Percentiles rank a stretch among this genome's conserved stretches.
These are phyloP conservation scores for Drosophila conformis DNA, from an alignment of 2,888 invertebrate genomes.

Conservation along the genomic window DNA sequence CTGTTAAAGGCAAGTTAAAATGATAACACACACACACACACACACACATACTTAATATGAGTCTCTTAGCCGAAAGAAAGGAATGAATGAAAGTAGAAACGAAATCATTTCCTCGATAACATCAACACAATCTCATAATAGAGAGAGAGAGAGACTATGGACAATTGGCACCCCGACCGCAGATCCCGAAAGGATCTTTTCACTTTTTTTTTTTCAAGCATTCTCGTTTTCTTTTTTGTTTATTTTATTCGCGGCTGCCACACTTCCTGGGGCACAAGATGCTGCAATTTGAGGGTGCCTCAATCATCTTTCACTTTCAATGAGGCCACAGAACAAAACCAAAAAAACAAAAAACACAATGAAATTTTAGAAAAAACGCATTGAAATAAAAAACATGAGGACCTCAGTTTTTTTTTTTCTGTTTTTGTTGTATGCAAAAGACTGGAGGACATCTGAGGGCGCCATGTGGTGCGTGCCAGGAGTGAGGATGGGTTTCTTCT, in stretches of 20 bases:
- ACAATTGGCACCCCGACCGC: constrained; percentile 72
- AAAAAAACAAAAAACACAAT: constrained; percentile 51
- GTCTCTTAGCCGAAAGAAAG: constrained; percentile 17
- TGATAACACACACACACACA: not conserved
- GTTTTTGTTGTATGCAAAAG: constrained; percentile 72
- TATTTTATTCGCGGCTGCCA: constrained; percentile 55
- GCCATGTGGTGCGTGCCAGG: constrained; percentile 76
- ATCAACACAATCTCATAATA: constrained; percentile 52
- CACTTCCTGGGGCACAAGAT: constrained; percentile 74
- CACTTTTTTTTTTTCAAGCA: constrained; percentile 67
- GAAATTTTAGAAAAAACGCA: constrained; percentile 56
- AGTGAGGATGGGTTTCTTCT: constrained; percentile 18
- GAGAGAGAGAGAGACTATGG: constrained; percentile 45
- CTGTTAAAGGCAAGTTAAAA: not conserved
- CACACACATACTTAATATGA: not conserved
- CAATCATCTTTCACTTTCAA: constrained; percentile 76
- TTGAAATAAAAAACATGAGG: constrained; percentile 59
- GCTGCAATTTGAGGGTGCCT: constrained; percentile 75
- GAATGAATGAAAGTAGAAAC: constrained; percentile 29
- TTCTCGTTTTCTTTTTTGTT: constrained; percentile 34
- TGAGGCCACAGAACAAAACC: constrained; percentile 41
- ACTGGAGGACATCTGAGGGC: constrained; percentile 56
- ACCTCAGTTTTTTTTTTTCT: constrained; percentile 55
- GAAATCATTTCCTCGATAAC: constrained; percentile 73
- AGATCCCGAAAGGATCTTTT: constrained; percentile 67